These are phyloP conservation scores for Sprattus sprattus DNA, from an alignment of 2,113 vertebrate species.

Conservation along the genomic window DNA sequence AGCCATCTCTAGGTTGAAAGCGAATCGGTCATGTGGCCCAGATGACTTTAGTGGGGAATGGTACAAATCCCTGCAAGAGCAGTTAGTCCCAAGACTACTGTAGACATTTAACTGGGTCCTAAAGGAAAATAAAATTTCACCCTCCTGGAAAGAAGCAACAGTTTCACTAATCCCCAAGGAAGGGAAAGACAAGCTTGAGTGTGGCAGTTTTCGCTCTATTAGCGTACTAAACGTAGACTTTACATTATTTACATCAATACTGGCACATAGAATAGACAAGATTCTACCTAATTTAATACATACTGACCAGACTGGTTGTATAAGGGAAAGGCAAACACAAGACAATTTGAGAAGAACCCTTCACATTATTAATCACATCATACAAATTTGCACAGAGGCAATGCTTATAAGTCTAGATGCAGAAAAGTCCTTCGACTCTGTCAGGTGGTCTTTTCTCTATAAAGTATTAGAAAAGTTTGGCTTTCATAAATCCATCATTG, in stretches of 20 bases:
- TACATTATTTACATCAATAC: conserved; percentile 24
- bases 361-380: background rate
- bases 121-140: background rate
- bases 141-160: conserved; percentile 30
- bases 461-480: conserved; percentile 16
- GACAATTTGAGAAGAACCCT: conserved; percentile 23
- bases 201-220: conserved; percentile 10
- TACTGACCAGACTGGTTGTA: conserved; percentile 28
- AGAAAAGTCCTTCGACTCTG: conserved; percentile 22
- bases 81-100: background rate
- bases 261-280: conserved; percentile 15
- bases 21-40: background rate
- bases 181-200: conserved; percentile 24
- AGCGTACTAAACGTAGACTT: conserved; percentile 24
- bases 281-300: conserved; percentile 18
- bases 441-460: conserved; percentile 21
- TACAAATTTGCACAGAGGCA: background rate
- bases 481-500: conserved; percentile 26
- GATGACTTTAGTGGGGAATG: conserved; percentile 19
- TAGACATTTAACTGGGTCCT: conserved; percentile 6
- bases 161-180: conserved; percentile 23
- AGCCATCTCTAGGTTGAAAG: conserved; percentile 13
- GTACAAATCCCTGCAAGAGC: background rate
- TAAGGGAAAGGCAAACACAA: conserved; percentile 28
- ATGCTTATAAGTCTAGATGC: conserved; percentile 23